These are phyloP conservation scores for Eucriotettix oculatus DNA, from an alignment of 2,888 invertebrate species.

Conservation along the genomic window DNA sequence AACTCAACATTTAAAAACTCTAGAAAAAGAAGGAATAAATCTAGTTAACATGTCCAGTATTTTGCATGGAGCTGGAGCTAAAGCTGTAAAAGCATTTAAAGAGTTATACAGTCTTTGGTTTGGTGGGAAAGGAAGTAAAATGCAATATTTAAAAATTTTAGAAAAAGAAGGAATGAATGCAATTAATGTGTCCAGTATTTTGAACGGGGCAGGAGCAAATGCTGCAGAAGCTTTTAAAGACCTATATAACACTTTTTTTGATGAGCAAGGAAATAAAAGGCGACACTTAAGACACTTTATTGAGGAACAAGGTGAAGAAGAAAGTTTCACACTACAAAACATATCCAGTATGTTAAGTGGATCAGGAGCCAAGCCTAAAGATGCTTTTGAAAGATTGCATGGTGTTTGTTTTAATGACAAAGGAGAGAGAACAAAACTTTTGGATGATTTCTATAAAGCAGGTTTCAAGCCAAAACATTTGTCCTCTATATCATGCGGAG, in stretches of 20 bases:
- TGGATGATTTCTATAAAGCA: background rate
- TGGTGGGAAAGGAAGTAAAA: too few species aligned
- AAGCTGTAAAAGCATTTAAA: constrained; percentile 12
- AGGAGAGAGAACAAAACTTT: background rate
- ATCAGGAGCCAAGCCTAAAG: background rate
- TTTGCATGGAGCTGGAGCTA: constrained; percentile 15
- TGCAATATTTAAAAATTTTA: background rate
- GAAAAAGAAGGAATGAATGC: background rate
- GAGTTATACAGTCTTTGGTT: too few species aligned
- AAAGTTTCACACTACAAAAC: background rate
- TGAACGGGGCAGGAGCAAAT: background rate
- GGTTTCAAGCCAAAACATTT: background rate
- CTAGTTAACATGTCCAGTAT: constrained; percentile 15
- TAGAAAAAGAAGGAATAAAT: too few species aligned
- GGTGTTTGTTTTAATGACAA: background rate
- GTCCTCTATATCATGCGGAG: background rate
- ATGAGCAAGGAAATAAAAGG: background rate
- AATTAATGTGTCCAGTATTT: background rate
- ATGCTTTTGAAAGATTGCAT: background rate
- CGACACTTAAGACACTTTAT: background rate
- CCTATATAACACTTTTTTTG: background rate
- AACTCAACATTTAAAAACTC: background rate
- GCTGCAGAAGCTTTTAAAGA: background rate
- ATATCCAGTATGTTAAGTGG: background rate
- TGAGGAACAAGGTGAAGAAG: too few species aligned